These are phyloP conservation scores for Danionella dracula DNA, from an alignment of 2,797 vertebrate species.

Conservation along the genomic window DNA sequence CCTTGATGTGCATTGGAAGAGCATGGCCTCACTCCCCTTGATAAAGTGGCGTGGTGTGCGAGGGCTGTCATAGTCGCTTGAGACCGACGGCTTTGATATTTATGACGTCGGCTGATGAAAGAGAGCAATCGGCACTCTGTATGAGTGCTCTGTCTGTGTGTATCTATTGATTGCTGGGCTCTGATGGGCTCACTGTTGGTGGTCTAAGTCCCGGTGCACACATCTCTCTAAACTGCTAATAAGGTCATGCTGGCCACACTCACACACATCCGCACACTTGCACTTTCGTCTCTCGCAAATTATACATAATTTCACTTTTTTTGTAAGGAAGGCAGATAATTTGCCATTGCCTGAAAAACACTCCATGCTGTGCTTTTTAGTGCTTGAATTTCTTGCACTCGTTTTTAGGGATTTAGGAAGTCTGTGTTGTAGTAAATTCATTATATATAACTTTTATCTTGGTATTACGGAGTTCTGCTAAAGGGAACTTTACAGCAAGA, in stretches of 20 bases:
- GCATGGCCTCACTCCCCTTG: background rate
- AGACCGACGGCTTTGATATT: constrained; percentile 31
- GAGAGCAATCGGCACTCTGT: constrained; percentile 24
- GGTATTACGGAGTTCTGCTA: background rate
- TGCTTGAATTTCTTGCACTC: background rate
- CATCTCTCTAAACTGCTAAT: constrained; percentile 40
- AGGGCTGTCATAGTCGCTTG: background rate
- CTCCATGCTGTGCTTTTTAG: background rate
- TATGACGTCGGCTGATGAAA: constrained; percentile 33
- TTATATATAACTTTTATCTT: background rate
- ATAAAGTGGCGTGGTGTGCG: background rate
- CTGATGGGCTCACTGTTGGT: constrained; percentile 31
- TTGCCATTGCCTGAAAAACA: background rate
- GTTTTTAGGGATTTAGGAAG: background rate
- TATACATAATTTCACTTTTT: constrained; percentile 11
- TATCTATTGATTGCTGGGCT: constrained; percentile 21
- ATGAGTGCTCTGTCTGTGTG: constrained; percentile 14
- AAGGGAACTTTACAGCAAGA: background rate
- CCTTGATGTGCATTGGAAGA: background rate
- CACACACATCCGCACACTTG: background rate
- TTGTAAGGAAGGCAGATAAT: background rate
- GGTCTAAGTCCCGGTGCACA: constrained; percentile 28
- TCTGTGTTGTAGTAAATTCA: background rate
- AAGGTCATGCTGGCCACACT: constrained; percentile 28
- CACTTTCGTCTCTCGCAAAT: background rate